Base-by-base conservation (phyloP, 2,888 invertebrate genomes). In the Zeuzera pyrina region DNA sequence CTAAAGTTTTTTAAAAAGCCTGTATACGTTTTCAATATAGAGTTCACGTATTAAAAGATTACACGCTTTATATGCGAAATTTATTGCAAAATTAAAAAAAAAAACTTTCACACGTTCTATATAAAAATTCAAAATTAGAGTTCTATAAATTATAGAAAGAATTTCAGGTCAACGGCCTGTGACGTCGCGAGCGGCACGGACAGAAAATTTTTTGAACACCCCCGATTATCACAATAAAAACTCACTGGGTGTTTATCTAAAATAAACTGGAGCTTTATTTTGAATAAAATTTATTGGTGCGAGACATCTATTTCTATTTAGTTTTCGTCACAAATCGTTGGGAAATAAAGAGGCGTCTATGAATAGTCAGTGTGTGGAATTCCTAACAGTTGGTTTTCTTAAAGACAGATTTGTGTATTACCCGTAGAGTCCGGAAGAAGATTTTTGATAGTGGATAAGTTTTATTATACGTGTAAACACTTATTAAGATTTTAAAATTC, bases 331-430 rank as follows among this genome's bases (percentile, higher is more conserved):
- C 47, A 44, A 44, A 48, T 49, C 49, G 52, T 56, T 52, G 54
- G 53, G 52, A 57, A 49, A 52, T 42, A 55, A 50, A 50, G n/a
- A n/a, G n/a, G n/a, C n/a, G 43, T 56, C 73, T 76, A 70, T 74
- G 76, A 74, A 77, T 77, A 78, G 70, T 25, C n/a, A 16, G 15
- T 44, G 52, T 52, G 53, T 55, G 52, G 49, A 54, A 56, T 55
- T 49, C 53, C 51, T 51, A 53, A 57, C 62, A 56, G 61, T 59
- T 57, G 68, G 62, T 54, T 58, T 47, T 45, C 38, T 36, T 45
- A 67, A 44, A 72, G 81, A 83, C 72, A 78, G 78, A 78, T 78
- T 79, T 79, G 79, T 78, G 74, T 64, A 60, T 64, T 63, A 67
- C 69, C 68, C 58, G 62, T 64, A 27, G 35, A 25, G 34, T 14